Base-by-base conservation (phyloP, 2,113 vertebrate genomes). In the Chaenogobius annularis region DNA sequence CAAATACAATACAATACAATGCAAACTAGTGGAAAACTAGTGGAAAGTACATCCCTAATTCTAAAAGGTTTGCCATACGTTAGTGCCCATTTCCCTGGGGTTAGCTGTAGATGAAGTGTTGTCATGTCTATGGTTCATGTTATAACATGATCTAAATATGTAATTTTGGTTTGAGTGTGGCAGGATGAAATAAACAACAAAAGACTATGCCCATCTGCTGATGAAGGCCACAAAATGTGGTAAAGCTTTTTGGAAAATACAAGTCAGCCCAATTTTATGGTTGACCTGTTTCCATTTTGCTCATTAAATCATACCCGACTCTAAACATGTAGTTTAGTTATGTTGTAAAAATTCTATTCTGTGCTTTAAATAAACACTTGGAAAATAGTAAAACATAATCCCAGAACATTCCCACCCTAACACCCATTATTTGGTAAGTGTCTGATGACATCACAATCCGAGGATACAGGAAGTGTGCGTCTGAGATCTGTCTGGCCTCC, bases 401-500 rank as follows among this genome's bases (percentile, higher is more conserved):
- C 20, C 50, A 66, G 19, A 2, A 13, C 31, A 46, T 62, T 62
- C 54, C 77, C 56, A 65, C 12, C 50, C 56, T 19, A 58, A 31
- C 19, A 54, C n/a, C 64, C 63, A 63, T 69, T 72, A 72, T 15
- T 14, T 70, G 44, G 69, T 10, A 12, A 70, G 26, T 58, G 63
- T 68, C 31, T 46, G 3, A n/a, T 79, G 69, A 77, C 78, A 75
- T 83, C 80, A 80, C 69, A 7, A 31, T 40, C 65, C 66, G 78
- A 35, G 71, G 65, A 75, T 63, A 40, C 69, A 75, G 80, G 85
- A 85, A 77, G 80, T 54, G 35, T 69, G 72, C 26, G 5, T 48
- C 66, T 81, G 73, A 77, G 77, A 85, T 87, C 70, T 79, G 72
- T 22, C 73, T 64, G 47, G 77, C 66, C 78, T 62, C 74, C 70